Conservation (phyloP, 2,113 vertebrate genomes). For the Boulengeromyrus knoepffleri region DNA sequence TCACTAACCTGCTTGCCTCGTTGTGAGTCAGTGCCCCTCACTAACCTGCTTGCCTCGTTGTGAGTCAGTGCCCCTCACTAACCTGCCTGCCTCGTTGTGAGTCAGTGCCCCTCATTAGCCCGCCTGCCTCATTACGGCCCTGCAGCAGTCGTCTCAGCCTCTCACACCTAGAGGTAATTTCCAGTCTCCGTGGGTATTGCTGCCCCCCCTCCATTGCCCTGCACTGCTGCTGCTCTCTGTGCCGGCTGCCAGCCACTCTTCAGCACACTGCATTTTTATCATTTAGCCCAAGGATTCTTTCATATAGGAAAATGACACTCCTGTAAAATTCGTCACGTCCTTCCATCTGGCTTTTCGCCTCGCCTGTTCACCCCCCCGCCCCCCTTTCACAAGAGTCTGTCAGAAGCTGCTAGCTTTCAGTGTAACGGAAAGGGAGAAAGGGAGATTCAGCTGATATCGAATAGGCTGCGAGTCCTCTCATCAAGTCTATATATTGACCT, state of each 20-base stretch:
- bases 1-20: not conserved
- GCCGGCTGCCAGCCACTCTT: not conserved
- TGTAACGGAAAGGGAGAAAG: slow-evolving; percentile 36
- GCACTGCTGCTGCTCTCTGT: not conserved
- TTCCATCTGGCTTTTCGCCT: slow-evolving; percentile 28
- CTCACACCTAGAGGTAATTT: not conserved
- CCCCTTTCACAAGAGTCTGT: slow-evolving; percentile 19
- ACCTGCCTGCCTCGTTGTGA: not conserved
- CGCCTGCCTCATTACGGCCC: not conserved
- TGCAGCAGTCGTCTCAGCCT: not conserved
- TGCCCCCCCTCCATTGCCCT: not conserved
- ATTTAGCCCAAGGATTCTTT: slow-evolving; percentile 40
- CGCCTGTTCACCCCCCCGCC: not conserved
- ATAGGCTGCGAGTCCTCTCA: slow-evolving; percentile 28
- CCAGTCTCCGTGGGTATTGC: not conserved
- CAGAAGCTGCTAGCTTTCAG: slow-evolving; percentile 29
- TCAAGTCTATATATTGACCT: slow-evolving; percentile 25
- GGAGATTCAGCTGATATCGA: slow-evolving; percentile 31
- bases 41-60: not conserved
- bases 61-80: not conserved
- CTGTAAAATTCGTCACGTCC: slow-evolving; percentile 30
- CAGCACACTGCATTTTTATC: slow-evolving; percentile 28
- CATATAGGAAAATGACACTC: slow-evolving; percentile 41
- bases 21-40: not conserved
- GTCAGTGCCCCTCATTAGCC: not conserved